A percentile compares a stretch with the other conserved stretches of the same genome.
These are phyloP conservation scores for Luperina testacea DNA, from an alignment of 2,888 invertebrate species.

Conservation along the genomic window DNA sequence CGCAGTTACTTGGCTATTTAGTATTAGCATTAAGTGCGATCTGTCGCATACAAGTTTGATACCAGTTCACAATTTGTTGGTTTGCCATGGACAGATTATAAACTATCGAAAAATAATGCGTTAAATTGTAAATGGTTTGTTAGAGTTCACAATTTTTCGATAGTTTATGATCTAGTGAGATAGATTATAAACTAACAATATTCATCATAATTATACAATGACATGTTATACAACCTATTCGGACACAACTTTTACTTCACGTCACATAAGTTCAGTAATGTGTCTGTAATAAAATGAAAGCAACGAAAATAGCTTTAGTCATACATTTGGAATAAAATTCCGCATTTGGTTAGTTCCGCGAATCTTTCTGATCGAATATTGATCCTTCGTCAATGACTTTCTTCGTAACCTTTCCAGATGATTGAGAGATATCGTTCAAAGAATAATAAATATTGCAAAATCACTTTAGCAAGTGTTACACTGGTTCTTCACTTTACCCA, in stretches of 20 bases:
- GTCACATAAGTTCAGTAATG: background rate
- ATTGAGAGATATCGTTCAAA: background rate
- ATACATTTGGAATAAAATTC: background rate
- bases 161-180: too few species aligned
- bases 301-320: background rate
- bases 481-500: background rate
- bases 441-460: background rate
- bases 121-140: too few species aligned
- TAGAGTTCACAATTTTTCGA: background rate
- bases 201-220: background rate
- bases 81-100: too few species aligned
- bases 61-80: too few species aligned
- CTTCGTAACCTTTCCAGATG: background rate
- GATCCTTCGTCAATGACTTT: background rate
- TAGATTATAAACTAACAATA: background rate
- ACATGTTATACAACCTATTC: background rate
- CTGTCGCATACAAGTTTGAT: too few species aligned
- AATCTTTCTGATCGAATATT: background rate
- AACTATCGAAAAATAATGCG: background rate
- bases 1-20: too few species aligned
- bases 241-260: background rate
- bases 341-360: background rate
- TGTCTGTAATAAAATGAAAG: background rate
- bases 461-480: background rate
- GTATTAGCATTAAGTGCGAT: too few species aligned